phyloP scores from a whole-genome alignment of 1,140 invertebrate genomes.

The Drosophila rufa region DNA sequence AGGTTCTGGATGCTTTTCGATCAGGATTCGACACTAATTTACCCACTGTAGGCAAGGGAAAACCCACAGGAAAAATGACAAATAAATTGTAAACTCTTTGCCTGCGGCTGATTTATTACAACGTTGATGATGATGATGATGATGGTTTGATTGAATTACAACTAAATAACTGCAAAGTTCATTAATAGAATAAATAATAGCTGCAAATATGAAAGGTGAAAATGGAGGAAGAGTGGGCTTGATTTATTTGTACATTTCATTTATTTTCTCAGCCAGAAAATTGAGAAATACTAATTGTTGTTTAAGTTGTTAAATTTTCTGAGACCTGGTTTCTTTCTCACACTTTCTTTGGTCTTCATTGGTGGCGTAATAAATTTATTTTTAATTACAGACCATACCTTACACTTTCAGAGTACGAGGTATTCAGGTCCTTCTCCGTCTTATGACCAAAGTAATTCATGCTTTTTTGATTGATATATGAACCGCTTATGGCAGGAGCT shows the following conservation, averaged over 20 bases:
- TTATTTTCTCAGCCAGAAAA: no score
- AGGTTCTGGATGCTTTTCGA: neutral
- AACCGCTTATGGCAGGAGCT: conserved; percentile 1
- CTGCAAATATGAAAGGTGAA: neutral
- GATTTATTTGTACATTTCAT: neutral
- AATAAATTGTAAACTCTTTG: neutral
- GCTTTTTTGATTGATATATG: conserved; percentile 29
- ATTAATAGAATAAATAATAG: neutral
- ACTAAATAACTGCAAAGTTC: neutral
- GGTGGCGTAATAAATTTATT: neutral
- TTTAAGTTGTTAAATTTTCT: no score
- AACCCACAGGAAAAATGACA: neutral
- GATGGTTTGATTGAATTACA: neutral
- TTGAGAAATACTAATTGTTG: no score
- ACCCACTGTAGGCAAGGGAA: neutral
- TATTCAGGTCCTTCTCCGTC: neutral
- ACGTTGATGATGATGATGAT: neutral
- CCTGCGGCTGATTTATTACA: conserved; percentile 1
- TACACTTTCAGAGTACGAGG: neutral
- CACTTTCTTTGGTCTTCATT: no score
- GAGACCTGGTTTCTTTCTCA: no score
- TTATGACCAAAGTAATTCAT: conserved; percentile 16
- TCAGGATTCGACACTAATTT: neutral
- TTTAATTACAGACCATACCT: no score
- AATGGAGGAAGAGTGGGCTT: neutral